Conservation (phyloP, 1,140 invertebrate species). For the Pseudobourletiella spinata region DNA sequence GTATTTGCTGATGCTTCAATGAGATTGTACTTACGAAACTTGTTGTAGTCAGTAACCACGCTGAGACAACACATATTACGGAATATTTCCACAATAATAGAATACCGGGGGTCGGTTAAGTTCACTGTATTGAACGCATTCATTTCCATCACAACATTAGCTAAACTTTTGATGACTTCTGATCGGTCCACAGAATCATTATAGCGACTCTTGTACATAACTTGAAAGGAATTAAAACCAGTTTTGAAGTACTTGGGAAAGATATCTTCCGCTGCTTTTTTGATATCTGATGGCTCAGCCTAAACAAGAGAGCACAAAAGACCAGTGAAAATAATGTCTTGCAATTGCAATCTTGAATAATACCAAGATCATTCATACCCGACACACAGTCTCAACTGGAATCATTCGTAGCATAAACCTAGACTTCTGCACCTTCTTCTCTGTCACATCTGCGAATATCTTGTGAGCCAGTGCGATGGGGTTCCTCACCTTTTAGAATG, state of each 20-base stretch:
- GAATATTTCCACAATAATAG: slow-evolving; percentile 68
- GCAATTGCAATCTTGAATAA: background rate
- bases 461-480: slow-evolving; percentile 57
- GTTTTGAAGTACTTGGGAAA: slow-evolving; percentile 65
- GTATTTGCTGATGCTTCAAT: too few species aligned
- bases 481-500: slow-evolving; percentile 48
- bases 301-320: slow-evolving; percentile 22
- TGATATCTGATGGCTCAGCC: slow-evolving; percentile 64
- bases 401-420: slow-evolving; percentile 65
- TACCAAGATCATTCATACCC: slow-evolving; percentile 39
- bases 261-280: slow-evolving; percentile 51
- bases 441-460: slow-evolving; percentile 62
- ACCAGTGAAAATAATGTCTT: background rate
- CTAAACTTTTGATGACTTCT: slow-evolving; percentile 59
- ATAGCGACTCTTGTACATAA: slow-evolving; percentile 70
- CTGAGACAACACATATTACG: slow-evolving; percentile 54
- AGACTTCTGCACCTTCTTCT: slow-evolving; percentile 57
- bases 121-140: slow-evolving; percentile 63
- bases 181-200: slow-evolving; percentile 62
- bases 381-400: slow-evolving; percentile 70
- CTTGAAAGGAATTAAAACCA: slow-evolving; percentile 60
- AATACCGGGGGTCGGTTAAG: slow-evolving; percentile 54
- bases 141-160: slow-evolving; percentile 54
- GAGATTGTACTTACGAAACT: slow-evolving; percentile 62
- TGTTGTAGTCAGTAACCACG: slow-evolving; percentile 56